phyloP scores from a whole-genome alignment of 2,797 vertebrate genomes.

The Pachyuromys duprasi region DNA sequence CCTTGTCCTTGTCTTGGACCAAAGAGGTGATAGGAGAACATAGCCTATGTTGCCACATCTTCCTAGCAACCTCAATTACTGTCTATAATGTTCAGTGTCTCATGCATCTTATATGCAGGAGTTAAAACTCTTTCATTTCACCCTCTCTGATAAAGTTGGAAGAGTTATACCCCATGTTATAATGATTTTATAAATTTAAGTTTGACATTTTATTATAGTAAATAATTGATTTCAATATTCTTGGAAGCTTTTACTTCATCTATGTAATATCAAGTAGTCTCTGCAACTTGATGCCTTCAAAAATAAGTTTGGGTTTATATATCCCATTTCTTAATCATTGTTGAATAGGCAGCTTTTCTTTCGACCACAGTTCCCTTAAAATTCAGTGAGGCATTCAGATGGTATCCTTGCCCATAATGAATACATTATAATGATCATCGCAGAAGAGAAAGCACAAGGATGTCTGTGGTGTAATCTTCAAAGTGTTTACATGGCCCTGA shows the following conservation, averaged over 20 bases:
- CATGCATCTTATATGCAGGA: not conserved
- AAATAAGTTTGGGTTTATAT: slow-evolving; percentile 50
- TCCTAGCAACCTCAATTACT: not conserved
- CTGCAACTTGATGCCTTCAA: slow-evolving; percentile 41
- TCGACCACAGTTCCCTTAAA: slow-evolving; percentile 68
- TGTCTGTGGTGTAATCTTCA: slow-evolving; percentile 49
- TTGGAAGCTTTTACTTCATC: slow-evolving; percentile 4
- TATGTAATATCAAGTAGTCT: not conserved
- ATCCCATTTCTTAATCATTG: slow-evolving; percentile 61
- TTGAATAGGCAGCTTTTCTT: slow-evolving; percentile 7
- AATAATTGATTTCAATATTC: not conserved
- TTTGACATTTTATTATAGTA: not conserved
- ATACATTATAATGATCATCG: slow-evolving; percentile 66
- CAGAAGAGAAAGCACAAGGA: slow-evolving; percentile 54
- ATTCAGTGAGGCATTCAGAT: slow-evolving; percentile 70
- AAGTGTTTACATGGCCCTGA: slow-evolving; percentile 68
- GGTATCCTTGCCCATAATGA: slow-evolving; percentile 65
- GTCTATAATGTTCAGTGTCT: not conserved
- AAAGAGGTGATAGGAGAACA: not conserved
- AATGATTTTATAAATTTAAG: not conserved
- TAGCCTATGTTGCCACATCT: not conserved
- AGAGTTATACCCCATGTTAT: not conserved
- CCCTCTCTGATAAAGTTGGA: not conserved
- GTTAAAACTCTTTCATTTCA: not conserved
- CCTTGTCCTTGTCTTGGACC: not conserved